Percentiles rank a stretch among this genome's conserved stretches.
Evolutionary conservation across 2,113 vertebrate genomes (phyloP).

Genomic region (Albula goreensis): DNA sequence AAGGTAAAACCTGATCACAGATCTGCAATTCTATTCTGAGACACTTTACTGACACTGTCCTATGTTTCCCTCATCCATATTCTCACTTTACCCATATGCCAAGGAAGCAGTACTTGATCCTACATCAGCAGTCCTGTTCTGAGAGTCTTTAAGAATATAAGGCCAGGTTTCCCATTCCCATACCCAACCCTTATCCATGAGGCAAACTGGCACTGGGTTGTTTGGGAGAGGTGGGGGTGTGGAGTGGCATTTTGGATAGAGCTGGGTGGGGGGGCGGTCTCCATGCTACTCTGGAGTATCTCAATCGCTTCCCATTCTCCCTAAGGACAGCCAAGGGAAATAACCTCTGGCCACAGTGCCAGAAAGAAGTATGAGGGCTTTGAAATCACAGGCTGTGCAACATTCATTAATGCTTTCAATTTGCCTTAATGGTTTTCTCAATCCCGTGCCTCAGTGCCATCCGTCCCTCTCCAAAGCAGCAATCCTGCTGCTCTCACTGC

Average conservation of each 20-base stretch:
- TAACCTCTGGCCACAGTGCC: slow-evolving; percentile 53
- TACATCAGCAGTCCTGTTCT: too few relatives aligned
- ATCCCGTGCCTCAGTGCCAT: slow-evolving; percentile 57
- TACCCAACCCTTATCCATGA: too few relatives aligned
- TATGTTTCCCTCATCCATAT: too few relatives aligned
- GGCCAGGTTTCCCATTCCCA: too few relatives aligned
- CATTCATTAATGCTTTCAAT: slow-evolving; percentile 78
- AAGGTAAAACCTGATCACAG: too few relatives aligned
- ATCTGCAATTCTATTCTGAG: too few relatives aligned
- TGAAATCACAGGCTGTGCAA: slow-evolving; percentile 58
- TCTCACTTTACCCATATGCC: too few relatives aligned
- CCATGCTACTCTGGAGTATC: not conserved
- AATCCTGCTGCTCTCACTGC: slow-evolving; percentile 61
- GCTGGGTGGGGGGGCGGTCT: not conserved
- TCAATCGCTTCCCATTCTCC: not conserved
- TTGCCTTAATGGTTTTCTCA: slow-evolving; percentile 73
- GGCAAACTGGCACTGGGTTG: not conserved
- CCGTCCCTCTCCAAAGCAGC: slow-evolving; percentile 56
- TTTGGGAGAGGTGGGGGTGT: not conserved
- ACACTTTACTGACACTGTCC: too few relatives aligned
- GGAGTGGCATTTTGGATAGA: not conserved
- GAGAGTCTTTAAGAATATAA: too few relatives aligned
- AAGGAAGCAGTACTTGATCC: too few relatives aligned
- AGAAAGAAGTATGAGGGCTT: slow-evolving; percentile 40
- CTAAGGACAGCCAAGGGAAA: slow-evolving; percentile 51